Conservation (phyloP, 2,888 invertebrate species). For the Anticlea derivata region DNA sequence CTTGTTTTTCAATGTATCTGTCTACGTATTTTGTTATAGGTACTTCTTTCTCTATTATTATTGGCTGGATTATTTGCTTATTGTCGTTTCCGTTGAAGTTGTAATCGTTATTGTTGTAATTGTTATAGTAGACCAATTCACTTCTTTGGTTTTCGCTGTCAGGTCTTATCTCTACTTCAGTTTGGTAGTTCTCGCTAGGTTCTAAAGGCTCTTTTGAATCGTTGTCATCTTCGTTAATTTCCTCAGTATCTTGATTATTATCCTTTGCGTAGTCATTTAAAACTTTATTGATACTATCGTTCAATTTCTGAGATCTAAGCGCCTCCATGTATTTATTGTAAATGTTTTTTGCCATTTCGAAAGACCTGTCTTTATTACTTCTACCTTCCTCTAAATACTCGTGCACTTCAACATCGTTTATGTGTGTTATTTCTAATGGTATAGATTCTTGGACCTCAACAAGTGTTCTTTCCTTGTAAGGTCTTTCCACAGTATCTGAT, state of each 20-base stretch:
- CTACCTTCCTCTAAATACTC: slow-evolving; percentile 72
- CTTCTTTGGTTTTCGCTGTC: slow-evolving; percentile 55
- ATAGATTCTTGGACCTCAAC: slow-evolving; percentile 87
- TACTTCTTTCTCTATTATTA: slow-evolving; percentile 74
- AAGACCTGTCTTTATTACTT: slow-evolving; percentile 52
- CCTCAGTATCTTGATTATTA: slow-evolving; percentile 57
- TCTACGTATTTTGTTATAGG: slow-evolving; percentile 75
- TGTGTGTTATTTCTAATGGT: slow-evolving; percentile 79
- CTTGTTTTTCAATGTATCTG: slow-evolving; percentile 70
- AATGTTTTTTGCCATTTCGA: slow-evolving; percentile 54
- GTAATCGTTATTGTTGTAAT: slow-evolving; percentile 44
- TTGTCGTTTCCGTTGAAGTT: slow-evolving; percentile 45
- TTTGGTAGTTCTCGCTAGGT: slow-evolving; percentile 62
- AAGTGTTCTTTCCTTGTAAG: slow-evolving; percentile 74
- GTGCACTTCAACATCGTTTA: slow-evolving; percentile 74
- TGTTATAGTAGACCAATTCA: slow-evolving; percentile 51
- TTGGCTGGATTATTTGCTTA: slow-evolving; percentile 70
- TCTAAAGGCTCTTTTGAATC: slow-evolving; percentile 59
- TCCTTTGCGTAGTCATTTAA: slow-evolving; percentile 50
- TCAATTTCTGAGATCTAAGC: slow-evolving; percentile 66
- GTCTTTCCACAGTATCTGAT: slow-evolving; percentile 62
- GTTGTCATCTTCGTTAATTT: slow-evolving; percentile 39
- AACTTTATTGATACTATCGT: slow-evolving; percentile 59
- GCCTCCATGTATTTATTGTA: slow-evolving; percentile 65
- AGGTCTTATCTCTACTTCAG: slow-evolving; percentile 57